Percentiles rank a stretch among this genome's conserved stretches.
phyloP scores from a whole-genome alignment of 2,113 vertebrate species.

The Oenanthe oenanthe region DNA sequence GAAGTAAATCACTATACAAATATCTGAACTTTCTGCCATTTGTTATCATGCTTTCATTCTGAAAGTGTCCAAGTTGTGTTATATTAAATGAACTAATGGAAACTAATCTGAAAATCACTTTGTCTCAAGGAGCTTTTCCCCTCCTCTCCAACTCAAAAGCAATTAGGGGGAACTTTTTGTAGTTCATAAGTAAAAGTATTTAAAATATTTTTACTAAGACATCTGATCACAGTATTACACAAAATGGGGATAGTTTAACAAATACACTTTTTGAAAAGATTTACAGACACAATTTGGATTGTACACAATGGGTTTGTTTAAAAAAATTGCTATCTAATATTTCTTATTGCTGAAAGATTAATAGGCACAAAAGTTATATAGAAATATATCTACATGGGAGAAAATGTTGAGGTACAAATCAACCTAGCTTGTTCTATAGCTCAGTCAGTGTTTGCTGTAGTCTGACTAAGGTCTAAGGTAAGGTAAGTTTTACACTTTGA shows the following conservation, averaged over 20 bases:
- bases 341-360: conserved; percentile 24
- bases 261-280: neutral
- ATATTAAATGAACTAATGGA: neutral
- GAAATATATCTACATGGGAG: neutral
- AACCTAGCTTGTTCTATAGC: neutral
- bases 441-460: neutral
- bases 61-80: neutral
- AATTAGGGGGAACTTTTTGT: conserved; percentile 7
- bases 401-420: conserved; percentile 4
- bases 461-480: neutral
- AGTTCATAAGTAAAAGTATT: conserved; percentile 3
- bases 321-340: neutral
- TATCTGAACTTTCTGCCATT: neutral
- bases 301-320: conserved; percentile 19
- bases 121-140: neutral
- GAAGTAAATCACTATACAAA: neutral
- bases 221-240: neutral
- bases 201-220: conserved; percentile 40
- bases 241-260: neutral
- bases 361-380: neutral
- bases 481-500: neutral
- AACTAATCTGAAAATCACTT: conserved; percentile 25
- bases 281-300: conserved; percentile 24
- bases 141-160: neutral
- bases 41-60: neutral